Evolutionary conservation across 1,140 invertebrate genomes (phyloP), one percentile per base, ranked within the genome.

Genomic region (Vanessa tameamea): DNA sequence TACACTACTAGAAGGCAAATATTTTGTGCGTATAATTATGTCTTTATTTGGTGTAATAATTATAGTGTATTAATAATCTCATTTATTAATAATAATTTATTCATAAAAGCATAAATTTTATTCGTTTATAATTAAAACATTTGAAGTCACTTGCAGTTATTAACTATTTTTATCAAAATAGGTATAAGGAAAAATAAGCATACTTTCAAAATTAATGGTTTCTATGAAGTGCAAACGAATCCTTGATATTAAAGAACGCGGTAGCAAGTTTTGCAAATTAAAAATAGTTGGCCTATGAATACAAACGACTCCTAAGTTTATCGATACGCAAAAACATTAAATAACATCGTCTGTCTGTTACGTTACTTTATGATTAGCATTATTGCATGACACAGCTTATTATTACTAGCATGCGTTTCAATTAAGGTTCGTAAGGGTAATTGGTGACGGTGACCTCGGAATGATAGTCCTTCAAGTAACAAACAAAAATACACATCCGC

Each of bases 391-490:
- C 64, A 71, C 31, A 68, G 23, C 37, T 55, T 85, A 85, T 85
- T 84, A 82, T 78, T 79, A 75, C 74, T 71, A 76, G 82, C 82
- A 81, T 87, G 87, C 87, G 82, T 86, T 87, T 91, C 87, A 88
- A 91, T 91, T 88, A 87, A 87, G 78, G 78, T 78, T 81, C 81
- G 87, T 88, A 80, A 87, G 70, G 78, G 82, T 87, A 88, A 90
- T 90, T 90, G 87, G 76, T 83, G 76, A 79, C 78, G 70, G 59
- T 75, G 72, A 77, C 74, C 74, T 57, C 74, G 74, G 47, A 59
- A 47, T 51, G 59, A 75, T 59, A 57, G 57, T 75, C 50, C 73
- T 75, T 70, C 67, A 69, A 47, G 65, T 66, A 51, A 71, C 64
- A 48, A 65, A 66, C 51, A 57, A 53, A 71, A 64, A 63, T 57